These are phyloP conservation scores for Caranx ignobilis DNA, from an alignment of 2,113 vertebrate genomes.

Conservation along the genomic window DNA sequence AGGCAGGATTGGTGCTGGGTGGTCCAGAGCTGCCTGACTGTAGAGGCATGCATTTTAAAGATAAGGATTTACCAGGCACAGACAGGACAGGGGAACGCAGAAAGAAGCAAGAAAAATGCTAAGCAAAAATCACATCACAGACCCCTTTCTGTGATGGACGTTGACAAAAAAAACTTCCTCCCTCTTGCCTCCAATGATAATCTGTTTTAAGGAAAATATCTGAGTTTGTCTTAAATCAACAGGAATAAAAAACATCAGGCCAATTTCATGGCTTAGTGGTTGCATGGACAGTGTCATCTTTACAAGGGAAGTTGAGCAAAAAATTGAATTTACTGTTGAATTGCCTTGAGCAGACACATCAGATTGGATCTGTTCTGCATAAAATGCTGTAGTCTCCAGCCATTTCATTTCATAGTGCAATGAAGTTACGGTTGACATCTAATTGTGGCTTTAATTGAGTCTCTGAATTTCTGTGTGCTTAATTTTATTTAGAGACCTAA, in stretches of 20 bases:
- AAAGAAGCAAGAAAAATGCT: conserved; percentile 1
- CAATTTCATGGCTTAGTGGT: conserved; percentile 52
- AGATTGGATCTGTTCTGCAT: conserved; percentile 49
- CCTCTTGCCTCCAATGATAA: conserved; percentile 27
- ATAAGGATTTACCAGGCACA: conserved; percentile 47
- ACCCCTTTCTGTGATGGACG: conserved; percentile 38
- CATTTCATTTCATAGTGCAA: conserved; percentile 42
- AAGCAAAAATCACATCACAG: conserved; percentile 2
- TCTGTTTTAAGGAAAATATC: conserved; percentile 27
- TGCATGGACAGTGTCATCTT: conserved; percentile 46
- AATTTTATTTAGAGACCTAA: not conserved
- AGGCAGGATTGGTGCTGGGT: conserved; percentile 54
- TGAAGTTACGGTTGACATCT: conserved; percentile 36
- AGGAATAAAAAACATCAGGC: conserved; percentile 47
- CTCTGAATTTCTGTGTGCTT: not conserved
- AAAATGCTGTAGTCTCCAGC: conserved; percentile 12
- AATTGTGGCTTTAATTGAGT: conserved; percentile 31
- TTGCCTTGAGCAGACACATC: conserved; percentile 32
- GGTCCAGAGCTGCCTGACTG: conserved; percentile 39
- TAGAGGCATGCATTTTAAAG: conserved; percentile 43
- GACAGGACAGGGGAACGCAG: not conserved
- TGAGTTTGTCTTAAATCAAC: conserved; percentile 44
- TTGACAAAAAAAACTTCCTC: conserved; percentile 33
- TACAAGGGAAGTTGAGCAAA: conserved; percentile 50
- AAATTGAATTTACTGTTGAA: conserved; percentile 57